phyloP scores from a whole-genome alignment of 1,140 invertebrate genomes.

The Heliothis virescens region DNA sequence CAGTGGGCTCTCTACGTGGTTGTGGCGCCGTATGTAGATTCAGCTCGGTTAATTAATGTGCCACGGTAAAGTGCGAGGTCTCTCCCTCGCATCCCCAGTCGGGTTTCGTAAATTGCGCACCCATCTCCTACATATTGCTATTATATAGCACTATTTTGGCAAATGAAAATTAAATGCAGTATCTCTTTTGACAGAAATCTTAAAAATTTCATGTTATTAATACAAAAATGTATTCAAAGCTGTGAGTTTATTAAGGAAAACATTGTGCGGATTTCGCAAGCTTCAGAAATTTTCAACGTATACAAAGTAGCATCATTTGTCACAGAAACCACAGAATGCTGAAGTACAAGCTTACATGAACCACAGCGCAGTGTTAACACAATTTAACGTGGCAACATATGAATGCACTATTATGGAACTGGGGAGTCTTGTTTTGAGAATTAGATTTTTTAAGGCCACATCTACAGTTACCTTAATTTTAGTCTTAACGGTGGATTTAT shows the following conservation, averaged over 20 bases:
- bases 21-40: conserved; percentile 81
- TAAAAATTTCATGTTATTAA: not conserved
- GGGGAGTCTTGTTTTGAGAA: not conserved
- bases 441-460: not conserved
- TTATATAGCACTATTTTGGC: conserved; percentile 75
- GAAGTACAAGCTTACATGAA: conserved; percentile 45
- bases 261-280: conserved; percentile 38
- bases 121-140: conserved; percentile 72
- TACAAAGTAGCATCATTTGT: conserved; percentile 49
- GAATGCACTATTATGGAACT: conserved; percentile 23
- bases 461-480: no score
- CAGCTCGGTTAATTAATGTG: conserved; percentile 82
- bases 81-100: conserved; percentile 64
- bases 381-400: conserved; percentile 46
- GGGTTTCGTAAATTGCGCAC: conserved; percentile 80
- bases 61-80: conserved; percentile 75
- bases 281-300: conserved; percentile 31
- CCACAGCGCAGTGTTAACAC: conserved; percentile 40
- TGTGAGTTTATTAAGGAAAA: conserved; percentile 7
- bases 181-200: not conserved
- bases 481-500: no score
- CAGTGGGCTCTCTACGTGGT: conserved; percentile 74
- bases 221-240: not conserved
- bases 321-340: conserved; percentile 40
- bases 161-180: conserved; percentile 76